Base-by-base conservation (phyloP, 1,140 invertebrate genomes). In the Matsumurasca onukii region DNA sequence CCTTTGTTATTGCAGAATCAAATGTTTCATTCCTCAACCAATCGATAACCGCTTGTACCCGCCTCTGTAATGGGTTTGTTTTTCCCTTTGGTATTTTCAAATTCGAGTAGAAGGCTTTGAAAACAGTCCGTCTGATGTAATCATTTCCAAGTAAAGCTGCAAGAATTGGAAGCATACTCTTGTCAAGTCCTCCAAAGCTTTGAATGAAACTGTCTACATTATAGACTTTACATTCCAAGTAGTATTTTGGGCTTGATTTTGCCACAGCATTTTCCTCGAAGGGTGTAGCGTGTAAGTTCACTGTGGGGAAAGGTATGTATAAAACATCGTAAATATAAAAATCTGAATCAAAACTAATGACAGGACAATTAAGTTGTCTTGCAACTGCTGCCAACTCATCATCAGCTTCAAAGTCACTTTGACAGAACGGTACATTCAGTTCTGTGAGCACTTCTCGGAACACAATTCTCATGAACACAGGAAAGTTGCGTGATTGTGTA, bases 301-400 rank as follows among this genome's bases (percentile, higher is more conserved):
- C 76, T 48, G 86, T 89, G 65, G 87, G 83, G 55, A 93, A 86
- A 0, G 91, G 91, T 69, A 96, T 91, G 75, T 94, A 95, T 1
- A 85, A 75, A 0, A 93, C 84, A 79, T 92, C 89, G 78, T 90
- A 94, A 63, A 97, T 89, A 77, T 88, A 95, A 81, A 95, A 97
- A 82, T 97, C 95, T 1, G 93, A 96, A 78, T 97, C 95, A 73
- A 89, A 90, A 76, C 92, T 95, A 0, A 97, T 74, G 13, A 97
- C 86, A 2, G 94, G 94, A 74, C 92, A 95, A 31, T 90, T 82
- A 3, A 94, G 81, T 62, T 86, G 80, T 71, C 86, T 86, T 0
- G 92, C 91, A 62, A 96, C 74, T 0, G 87, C 86, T 1, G 92
- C 92, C 66, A 95, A 86, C 75, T 94, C 88, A 71, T 88, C 85